A percentile compares a stretch with the other conserved stretches of the same genome.
These are phyloP conservation scores for Aepyceros melampus DNA, from an alignment of 2,113 vertebrate species.

Conservation along the genomic window DNA sequence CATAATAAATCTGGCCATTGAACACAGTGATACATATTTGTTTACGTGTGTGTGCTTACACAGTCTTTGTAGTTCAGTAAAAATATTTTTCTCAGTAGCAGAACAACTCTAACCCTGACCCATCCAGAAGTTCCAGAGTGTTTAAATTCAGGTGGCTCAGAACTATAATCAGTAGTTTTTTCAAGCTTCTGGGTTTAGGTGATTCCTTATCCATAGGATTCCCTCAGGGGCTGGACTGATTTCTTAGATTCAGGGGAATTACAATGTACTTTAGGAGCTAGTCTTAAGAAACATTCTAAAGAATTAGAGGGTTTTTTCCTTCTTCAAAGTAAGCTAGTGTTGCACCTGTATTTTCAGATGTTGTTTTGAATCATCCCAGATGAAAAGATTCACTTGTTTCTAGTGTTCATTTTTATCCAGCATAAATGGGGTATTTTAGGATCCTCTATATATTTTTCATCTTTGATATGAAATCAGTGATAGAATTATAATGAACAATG, in stretches of 20 bases:
- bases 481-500: not conserved
- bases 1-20: not conserved
- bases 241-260: not conserved
- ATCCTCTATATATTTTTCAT: not conserved
- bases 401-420: not conserved
- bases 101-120: not conserved
- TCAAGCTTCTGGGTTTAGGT: not conserved
- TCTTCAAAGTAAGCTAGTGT: not conserved
- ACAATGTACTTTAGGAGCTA: not conserved
- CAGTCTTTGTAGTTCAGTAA: not conserved
- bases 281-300: not conserved
- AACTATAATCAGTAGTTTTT: not conserved
- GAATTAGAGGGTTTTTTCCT: not conserved
- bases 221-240: not conserved
- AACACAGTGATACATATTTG: not conserved
- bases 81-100: not conserved
- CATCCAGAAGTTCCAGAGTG: not conserved
- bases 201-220: not conserved
- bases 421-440: not conserved
- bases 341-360: not conserved
- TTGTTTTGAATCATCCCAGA: not conserved
- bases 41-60: not conserved
- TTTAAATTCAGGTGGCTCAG: not conserved
- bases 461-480: not conserved
- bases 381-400: not conserved